Base-by-base conservation (phyloP, 2,797 vertebrate genomes). In the Tenualosa ilisha region DNA sequence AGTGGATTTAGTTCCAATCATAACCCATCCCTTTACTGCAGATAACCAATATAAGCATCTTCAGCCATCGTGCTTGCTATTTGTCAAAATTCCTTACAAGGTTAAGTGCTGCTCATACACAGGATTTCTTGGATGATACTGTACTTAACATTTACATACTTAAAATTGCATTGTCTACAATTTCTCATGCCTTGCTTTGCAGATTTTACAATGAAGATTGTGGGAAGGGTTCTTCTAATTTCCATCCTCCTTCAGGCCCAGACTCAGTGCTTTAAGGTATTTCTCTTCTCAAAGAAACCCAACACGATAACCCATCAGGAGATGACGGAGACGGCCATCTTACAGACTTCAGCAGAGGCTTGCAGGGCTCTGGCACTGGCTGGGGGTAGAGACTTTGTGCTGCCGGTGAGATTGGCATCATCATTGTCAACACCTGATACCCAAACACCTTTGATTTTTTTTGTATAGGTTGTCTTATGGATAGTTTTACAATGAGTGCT, bases 321-420 rank as follows among this genome's bases (percentile, higher is more conserved):
- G 20, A 91, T 90, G 50, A 89, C 86, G 0, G 54, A 56, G 13
- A 82, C 1, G 1, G 87, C 89, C 11, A 87, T 91, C 51, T 86
- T 89, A 22, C 49, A 85, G 43, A 85, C 85, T 72, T 89, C 89
- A 3, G 81, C 81, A 2, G 81, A 88, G 1, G 82, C 88, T 20
- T 90, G 89, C 83, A 65, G 13, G 50, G 20, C 37, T 11, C 56
- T 22, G 81, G 89, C 90, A 13, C 26, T 54, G 1, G 40, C 26
- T 20, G 17, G 85, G 6, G 89, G 88, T 49, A 53, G 6, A 3
- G 3, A 72, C 81, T 88, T 90, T 82, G 51, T 82, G 22, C 1
- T 11, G 26, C 31, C 31, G 49, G 89, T 91, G 7, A 83, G 86
- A 75, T 6, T 8, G 24, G 61, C 6, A 24, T 65, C n/a, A 31